A percentile compares a stretch with the other conserved stretches of the same genome.
phyloP scores from a whole-genome alignment of 1,140 invertebrate species.

The Stratiolaelaps scimitus region DNA sequence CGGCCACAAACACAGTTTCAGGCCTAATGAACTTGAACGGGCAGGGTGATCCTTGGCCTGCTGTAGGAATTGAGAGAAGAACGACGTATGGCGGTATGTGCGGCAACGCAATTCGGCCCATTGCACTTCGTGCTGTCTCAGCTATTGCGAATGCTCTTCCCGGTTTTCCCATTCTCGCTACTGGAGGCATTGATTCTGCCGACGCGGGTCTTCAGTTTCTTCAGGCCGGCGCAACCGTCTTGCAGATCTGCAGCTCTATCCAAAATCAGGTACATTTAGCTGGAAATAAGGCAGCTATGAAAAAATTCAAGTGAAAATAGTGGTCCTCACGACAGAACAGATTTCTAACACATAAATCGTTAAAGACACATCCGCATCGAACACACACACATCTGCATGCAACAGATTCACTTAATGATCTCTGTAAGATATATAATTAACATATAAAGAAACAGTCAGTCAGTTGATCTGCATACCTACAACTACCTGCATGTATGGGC shows the following conservation, averaged over 20 bases:
- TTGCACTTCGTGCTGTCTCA: constrained; percentile 76
- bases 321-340: too few species aligned
- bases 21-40: constrained; percentile 75
- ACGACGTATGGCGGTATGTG: constrained; percentile 95
- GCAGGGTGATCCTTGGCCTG: constrained; percentile 75
- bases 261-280: constrained; percentile 71
- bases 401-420: too few species aligned
- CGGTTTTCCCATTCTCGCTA: constrained; percentile 80
- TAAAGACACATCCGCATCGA: too few species aligned
- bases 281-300: constrained; percentile 36
- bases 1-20: constrained; percentile 89
- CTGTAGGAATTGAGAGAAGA: constrained; percentile 59
- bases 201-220: constrained; percentile 85
- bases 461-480: too few species aligned
- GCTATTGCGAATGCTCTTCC: constrained; percentile 67
- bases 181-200: constrained; percentile 89
- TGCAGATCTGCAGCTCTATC: constrained; percentile 90
- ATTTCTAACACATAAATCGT: too few species aligned
- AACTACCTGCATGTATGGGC: too few species aligned
- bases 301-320: too few species aligned
- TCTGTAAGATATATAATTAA: too few species aligned
- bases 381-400: too few species aligned
- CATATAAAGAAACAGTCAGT: too few species aligned
- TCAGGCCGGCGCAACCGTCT: constrained; percentile 70
- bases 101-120: constrained; percentile 85